A percentile compares a stretch with the other conserved stretches of the same genome.
Conservation (phyloP, 1,140 invertebrate species). For the Cotesia glomerata region DNA sequence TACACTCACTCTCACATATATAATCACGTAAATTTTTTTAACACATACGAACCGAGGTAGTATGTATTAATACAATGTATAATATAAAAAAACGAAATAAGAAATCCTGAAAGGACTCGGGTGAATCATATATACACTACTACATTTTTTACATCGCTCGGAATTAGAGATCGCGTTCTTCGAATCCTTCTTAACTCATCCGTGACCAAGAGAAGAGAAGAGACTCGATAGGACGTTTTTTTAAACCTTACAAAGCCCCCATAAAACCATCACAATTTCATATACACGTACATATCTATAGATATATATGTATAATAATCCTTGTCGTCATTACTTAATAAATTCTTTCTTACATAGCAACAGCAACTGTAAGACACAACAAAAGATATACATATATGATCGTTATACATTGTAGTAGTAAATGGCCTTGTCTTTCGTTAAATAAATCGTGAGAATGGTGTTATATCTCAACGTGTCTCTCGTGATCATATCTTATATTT, state of each 20-base stretch:
- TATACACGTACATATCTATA: no score
- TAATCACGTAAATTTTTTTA: background rate
- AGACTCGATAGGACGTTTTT: no score
- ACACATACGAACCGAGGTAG: background rate
- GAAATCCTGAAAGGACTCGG: background rate
- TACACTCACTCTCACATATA: background rate
- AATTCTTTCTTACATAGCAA: no score
- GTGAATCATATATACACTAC: background rate
- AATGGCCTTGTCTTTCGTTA: background rate
- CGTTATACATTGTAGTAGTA: background rate
- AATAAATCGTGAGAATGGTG: slow-evolving; percentile 20
- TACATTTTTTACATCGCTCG: slow-evolving; percentile 31
- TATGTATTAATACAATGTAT: background rate
- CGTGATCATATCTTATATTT: slow-evolving; percentile 16
- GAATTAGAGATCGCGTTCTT: slow-evolving; percentile 38
- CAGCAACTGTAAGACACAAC: no score
- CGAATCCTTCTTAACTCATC: slow-evolving; percentile 23
- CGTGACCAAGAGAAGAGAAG: no score
- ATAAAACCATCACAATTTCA: no score
- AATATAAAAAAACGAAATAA: no score
- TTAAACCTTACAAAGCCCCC: no score
- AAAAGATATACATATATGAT: no score
- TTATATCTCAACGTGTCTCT: background rate
- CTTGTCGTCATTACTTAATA: no score
- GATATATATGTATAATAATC: no score